A percentile compares a stretch with the other conserved stretches of the same genome.
phyloP scores from a whole-genome alignment of 2,113 vertebrate species.

The Hyaena hyaena region DNA sequence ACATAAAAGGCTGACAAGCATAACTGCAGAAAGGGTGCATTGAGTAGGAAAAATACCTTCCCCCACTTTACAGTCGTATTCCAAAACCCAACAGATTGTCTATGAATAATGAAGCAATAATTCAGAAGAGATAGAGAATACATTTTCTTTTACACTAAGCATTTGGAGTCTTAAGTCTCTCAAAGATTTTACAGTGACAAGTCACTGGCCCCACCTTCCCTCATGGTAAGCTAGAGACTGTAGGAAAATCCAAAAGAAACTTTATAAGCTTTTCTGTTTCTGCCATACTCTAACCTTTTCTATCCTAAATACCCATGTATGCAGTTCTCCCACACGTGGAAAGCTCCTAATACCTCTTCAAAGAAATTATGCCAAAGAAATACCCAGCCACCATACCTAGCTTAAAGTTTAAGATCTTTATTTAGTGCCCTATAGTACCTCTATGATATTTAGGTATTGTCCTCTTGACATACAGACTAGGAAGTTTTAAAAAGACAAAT shows the following conservation, averaged over 20 bases:
- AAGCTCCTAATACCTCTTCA: not conserved
- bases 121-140: not conserved
- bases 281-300: not conserved
- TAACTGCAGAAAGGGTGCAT: not conserved
- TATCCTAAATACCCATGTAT: not conserved
- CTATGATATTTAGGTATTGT: not conserved
- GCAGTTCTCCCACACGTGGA: not conserved
- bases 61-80: not conserved
- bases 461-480: not conserved
- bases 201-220: fast-evolving
- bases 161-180: not conserved
- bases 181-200: not conserved
- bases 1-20: not conserved
- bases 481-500: not conserved
- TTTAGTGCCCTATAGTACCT: not conserved
- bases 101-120: not conserved
- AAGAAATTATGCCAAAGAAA: not conserved
- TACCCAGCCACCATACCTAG: not conserved
- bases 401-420: not conserved
- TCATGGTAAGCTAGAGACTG: not conserved
- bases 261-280: not conserved
- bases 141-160: not conserved
- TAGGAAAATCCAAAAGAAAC: not conserved
- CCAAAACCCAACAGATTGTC: not conserved
- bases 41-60: not conserved